A percentile compares a stretch with the other conserved stretches of the same genome.
Evolutionary conservation across 2,888 invertebrate genomes (phyloP).

Genomic region (Andrena hattorfiana): DNA sequence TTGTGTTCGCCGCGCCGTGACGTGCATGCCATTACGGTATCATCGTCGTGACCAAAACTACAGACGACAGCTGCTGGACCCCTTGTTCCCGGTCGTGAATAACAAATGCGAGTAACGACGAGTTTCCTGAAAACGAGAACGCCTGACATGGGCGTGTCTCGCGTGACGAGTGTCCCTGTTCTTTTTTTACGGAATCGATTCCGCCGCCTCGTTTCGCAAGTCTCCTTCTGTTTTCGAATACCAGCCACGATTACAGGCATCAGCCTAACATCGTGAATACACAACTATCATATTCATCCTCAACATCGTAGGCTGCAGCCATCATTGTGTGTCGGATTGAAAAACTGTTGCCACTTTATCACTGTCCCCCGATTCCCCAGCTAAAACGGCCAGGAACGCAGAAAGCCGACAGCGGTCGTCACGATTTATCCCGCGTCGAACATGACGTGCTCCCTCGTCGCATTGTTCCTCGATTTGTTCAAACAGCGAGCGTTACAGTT

Average conservation of each 20-base stretch:
- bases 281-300: not conserved
- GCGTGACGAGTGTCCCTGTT: conserved; percentile 60
- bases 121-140: conserved; percentile 66
- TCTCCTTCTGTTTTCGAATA: conserved; percentile 21
- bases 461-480: conserved; percentile 55
- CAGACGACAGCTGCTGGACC: conserved; percentile 26
- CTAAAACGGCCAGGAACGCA: not conserved
- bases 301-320: no score
- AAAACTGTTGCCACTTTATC: not conserved
- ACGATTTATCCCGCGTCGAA: conserved; percentile 16
- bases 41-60: conserved; percentile 57
- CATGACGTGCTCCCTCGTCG: conserved; percentile 5
- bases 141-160: conserved; percentile 62
- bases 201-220: conserved; percentile 44
- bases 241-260: conserved; percentile 22
- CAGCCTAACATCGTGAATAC: conserved; percentile 1
- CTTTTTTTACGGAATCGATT: conserved; percentile 56
- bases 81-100: conserved; percentile 64
- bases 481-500: conserved; percentile 51
- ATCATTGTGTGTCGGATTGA: no score
- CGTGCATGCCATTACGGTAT: conserved; percentile 51
- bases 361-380: not conserved
- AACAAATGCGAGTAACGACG: conserved; percentile 62
- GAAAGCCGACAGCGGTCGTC: conserved; percentile 16
- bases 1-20: conserved; percentile 23